phyloP scores from a whole-genome alignment of 2,113 vertebrate species.

The Cephalopholis sonnerati region DNA sequence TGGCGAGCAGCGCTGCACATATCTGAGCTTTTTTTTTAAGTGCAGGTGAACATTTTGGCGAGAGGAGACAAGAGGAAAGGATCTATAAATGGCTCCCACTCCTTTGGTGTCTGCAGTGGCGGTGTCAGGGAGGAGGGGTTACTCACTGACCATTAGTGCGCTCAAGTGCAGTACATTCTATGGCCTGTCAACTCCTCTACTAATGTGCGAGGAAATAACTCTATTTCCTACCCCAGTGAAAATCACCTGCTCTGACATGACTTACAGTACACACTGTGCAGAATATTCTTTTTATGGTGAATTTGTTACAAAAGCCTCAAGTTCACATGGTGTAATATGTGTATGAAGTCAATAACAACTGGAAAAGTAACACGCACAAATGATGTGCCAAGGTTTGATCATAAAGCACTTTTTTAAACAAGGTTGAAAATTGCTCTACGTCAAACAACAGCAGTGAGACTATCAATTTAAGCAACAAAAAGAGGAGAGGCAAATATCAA shows the following conservation, averaged over 20 bases:
- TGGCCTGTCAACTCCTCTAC: conserved; percentile 76
- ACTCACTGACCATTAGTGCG: conserved; percentile 82
- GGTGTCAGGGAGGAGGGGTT: conserved; percentile 40
- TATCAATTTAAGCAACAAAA: background rate
- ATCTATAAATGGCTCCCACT: conserved; percentile 70
- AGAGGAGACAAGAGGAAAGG: conserved; percentile 39
- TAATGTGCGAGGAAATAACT: conserved; percentile 80
- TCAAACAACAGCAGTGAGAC: background rate
- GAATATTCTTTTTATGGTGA: conserved; percentile 12
- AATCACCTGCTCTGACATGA: conserved; percentile 65
- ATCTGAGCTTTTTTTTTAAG: conserved; percentile 35
- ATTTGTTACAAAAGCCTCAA: conserved; percentile 40
- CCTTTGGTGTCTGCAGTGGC: conserved; percentile 54
- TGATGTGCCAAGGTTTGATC: background rate
- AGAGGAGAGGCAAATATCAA: background rate
- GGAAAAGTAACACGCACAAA: background rate
- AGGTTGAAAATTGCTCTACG: background rate
- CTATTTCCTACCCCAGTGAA: conserved; percentile 66
- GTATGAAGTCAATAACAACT: background rate
- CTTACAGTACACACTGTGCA: conserved; percentile 63
- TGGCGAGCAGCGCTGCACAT: conserved; percentile 8
- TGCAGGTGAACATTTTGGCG: conserved; percentile 39
- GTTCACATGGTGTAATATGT: conserved; percentile 12
- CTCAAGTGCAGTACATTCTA: conserved; percentile 74
- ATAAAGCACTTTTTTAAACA: background rate